A percentile compares a stretch with the other conserved stretches of the same genome.
phyloP scores from a whole-genome alignment of 2,113 vertebrate species.

The Pseudorasbora parva region DNA sequence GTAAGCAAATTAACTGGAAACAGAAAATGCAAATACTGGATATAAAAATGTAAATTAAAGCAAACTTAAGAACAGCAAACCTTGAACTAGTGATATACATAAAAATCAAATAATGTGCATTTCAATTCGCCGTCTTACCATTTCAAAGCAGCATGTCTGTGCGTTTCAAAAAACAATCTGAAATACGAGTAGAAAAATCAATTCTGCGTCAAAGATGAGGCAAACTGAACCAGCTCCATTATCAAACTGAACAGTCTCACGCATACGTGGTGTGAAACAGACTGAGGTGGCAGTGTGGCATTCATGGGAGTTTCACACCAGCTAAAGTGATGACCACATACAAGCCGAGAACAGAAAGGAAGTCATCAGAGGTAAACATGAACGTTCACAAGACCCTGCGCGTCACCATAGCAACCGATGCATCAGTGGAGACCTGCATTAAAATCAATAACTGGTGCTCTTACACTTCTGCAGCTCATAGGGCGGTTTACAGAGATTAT shows the following conservation, averaged over 20 bases:
- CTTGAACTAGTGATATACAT: neutral
- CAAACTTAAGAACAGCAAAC: neutral
- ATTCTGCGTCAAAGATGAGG: neutral
- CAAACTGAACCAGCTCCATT: neutral
- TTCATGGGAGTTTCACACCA: neutral
- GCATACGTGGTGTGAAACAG: neutral
- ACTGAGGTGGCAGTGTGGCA: neutral
- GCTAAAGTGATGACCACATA: neutral
- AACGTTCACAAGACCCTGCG: slow-evolving; percentile 14
- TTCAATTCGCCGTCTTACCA: neutral
- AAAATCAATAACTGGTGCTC: slow-evolving; percentile 49
- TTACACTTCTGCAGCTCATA: neutral
- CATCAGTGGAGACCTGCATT: slow-evolving; percentile 38
- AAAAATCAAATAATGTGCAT: neutral
- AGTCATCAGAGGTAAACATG: slow-evolving; percentile 38
- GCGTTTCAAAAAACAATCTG: neutral
- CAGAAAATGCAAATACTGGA: neutral
- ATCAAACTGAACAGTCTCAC: neutral
- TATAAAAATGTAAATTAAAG: too few relatives aligned
- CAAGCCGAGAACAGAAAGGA: slow-evolving; percentile 12
- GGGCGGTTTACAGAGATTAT: neutral
- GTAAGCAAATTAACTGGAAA: neutral
- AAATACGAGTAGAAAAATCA: neutral
- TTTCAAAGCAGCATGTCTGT: neutral
- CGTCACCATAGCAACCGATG: slow-evolving; percentile 60